Percentiles rank a stretch among this genome's conserved stretches.
These are phyloP conservation scores for Aurelia aurita DNA, from an alignment of 30 jellyfish, hydroid and myxozoan species.

Conservation along the genomic window DNA sequence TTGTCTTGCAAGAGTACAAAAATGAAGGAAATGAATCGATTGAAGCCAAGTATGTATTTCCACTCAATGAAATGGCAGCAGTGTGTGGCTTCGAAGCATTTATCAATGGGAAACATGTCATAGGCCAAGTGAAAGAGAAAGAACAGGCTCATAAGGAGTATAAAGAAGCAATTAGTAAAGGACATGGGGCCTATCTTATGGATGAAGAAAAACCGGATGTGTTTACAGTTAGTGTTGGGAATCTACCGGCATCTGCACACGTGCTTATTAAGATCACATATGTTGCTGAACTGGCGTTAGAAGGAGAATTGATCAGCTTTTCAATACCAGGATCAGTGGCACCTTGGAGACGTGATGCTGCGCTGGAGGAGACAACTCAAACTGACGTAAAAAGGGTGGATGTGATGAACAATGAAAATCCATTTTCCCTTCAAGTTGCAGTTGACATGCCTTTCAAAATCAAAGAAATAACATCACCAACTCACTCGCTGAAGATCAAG, in stretches of 20 bases:
- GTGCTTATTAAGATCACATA: slow-evolving; percentile 89
- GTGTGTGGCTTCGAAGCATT: no score
- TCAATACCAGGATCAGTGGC: slow-evolving; percentile 93
- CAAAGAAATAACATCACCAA: slow-evolving; percentile 74
- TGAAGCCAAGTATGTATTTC: no score
- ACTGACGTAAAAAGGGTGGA: slow-evolving; percentile 47
- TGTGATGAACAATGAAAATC: slow-evolving; percentile 3
- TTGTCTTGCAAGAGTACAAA: no score
- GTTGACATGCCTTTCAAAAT: slow-evolving; percentile 90
- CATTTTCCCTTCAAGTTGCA: slow-evolving; percentile 80
- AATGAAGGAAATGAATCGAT: no score
- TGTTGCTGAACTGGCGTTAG: slow-evolving; percentile 88
- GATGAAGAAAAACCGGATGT: no score
- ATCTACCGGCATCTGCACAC: slow-evolving; percentile 88
- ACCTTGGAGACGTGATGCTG: slow-evolving; percentile 88
- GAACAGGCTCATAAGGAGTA: no score
- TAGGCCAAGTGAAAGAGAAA: no score
- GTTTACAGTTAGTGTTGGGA: no score
- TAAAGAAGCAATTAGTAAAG: no score
- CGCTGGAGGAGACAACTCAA: slow-evolving; percentile 65
- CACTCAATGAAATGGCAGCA: no score
- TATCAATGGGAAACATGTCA: no score
- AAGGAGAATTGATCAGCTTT: slow-evolving; percentile 81
- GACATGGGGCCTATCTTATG: no score
- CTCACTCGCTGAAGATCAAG: slow-evolving; percentile 75